Base-by-base conservation (phyloP, 2,888 invertebrate genomes). In the Crematogaster levior region DNA sequence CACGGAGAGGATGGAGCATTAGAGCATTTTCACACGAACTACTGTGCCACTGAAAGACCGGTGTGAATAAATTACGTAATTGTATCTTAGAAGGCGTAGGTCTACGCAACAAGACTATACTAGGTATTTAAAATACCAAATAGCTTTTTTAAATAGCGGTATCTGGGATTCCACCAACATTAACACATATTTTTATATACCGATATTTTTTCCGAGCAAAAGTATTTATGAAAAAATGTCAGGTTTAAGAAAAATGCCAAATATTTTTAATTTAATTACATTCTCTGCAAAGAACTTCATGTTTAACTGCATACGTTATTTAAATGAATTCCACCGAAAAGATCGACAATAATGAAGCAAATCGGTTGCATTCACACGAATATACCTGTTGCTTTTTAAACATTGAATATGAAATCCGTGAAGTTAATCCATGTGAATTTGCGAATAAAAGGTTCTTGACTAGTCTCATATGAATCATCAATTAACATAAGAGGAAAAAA, bases 11-110 rank as follows among this genome's bases (percentile, higher is more conserved):
- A 66, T 46, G 66, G n/a, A n/a, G 75, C 51, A 70, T 77, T 70
- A 70, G 70, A 70, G 30, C 27, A 68, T 77, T 70, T 77, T 77
- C 72, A 56, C 77, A 77, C 34, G 40, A 30, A 27, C 70, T 77
- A 77, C 30, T 48, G 34, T 43, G 18, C 34, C 46, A 37, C 51
- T 53, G 34, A 61, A 46, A 43, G 18, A 60, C 30, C 21, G 51
- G 24, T 48, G 15, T n/a, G 48, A 40, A 21, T 68, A 70, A 77
- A 77, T 68, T 34, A 61, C 48, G 10, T 48, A 63, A 74, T 48
- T 51, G 40, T 24, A 24, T 34, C 30, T 48, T 48, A 12, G 24
- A 34, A 18, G 34, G 24, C 24, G 30, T 37, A n/a, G 46, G 18
- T 37, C 37, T 63, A 18, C 18, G 21, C 21, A 43, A 61, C 18